Evolutionary conservation across 2,888 invertebrate species (phyloP).

Genomic region (Acrobasis consociella): DNA sequence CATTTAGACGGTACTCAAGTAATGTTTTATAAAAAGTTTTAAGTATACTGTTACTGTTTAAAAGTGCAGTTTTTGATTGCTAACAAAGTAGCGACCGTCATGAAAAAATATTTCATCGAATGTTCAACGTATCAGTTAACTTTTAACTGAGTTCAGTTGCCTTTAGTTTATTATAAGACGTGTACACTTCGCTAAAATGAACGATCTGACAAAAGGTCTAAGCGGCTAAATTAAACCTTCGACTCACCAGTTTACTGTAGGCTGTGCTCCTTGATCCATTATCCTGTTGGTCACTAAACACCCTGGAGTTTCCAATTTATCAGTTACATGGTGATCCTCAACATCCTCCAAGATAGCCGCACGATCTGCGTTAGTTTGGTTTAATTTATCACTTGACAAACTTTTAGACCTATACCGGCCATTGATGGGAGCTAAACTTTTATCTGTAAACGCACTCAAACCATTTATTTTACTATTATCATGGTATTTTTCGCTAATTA

Average conservation of each 20-base stretch:
- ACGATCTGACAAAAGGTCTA: constrained; percentile 32
- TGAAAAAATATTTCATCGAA: background rate
- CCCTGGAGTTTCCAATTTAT: constrained; percentile 71
- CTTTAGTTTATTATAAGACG: background rate
- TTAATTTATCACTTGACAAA: constrained; percentile 79
- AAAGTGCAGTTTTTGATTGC: too few relatives aligned
- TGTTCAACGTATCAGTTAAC: background rate
- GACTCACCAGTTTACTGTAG: constrained; percentile 60
- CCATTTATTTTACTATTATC: constrained; percentile 69
- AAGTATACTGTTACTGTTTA: too few relatives aligned
- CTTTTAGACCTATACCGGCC: constrained; percentile 72
- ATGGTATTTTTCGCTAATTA: constrained; percentile 66
- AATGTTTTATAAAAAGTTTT: too few relatives aligned
- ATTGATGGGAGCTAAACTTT: constrained; percentile 64
- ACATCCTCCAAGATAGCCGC: constrained; percentile 75
- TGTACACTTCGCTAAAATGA: constrained; percentile 2
- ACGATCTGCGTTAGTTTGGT: constrained; percentile 69
- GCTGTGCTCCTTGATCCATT: constrained; percentile 55
- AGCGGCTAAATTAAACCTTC: constrained; percentile 24
- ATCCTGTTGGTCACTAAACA: constrained; percentile 63
- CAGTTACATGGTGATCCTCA: constrained; percentile 67
- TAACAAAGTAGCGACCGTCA: too few relatives aligned
- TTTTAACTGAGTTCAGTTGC: background rate
- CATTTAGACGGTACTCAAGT: too few relatives aligned
- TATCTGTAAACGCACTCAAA: constrained; percentile 69